A percentile compares a stretch with the other conserved stretches of the same genome.
Conservation (phyloP, 2,888 invertebrate species). For the Flabesymbios commensalis region DNA sequence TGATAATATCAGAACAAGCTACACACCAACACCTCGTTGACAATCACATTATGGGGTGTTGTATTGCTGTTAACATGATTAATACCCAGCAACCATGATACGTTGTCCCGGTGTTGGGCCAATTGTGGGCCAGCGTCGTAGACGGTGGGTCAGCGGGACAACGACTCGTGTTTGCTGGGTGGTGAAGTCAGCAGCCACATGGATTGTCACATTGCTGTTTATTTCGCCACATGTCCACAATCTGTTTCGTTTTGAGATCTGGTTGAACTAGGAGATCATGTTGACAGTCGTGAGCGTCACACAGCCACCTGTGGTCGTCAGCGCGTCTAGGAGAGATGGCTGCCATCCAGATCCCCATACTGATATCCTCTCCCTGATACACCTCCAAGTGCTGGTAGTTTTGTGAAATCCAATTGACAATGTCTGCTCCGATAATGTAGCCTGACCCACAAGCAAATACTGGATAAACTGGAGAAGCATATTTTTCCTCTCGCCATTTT, state of each 20-base stretch:
- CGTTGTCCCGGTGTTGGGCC: too few relatives aligned
- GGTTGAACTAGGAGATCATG: neutral
- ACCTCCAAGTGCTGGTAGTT: constrained; percentile 43
- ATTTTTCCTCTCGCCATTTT: constrained; percentile 56
- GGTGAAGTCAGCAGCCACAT: neutral
- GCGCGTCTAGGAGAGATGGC: constrained; percentile 46
- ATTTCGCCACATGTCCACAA: neutral
- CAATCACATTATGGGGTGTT: too few relatives aligned
- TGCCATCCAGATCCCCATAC: constrained; percentile 57
- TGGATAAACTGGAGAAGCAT: constrained; percentile 49
- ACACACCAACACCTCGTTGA: too few relatives aligned
- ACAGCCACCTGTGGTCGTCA: constrained; percentile 30
- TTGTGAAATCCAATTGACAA: constrained; percentile 47
- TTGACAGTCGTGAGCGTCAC: constrained; percentile 6
- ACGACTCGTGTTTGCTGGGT: too few relatives aligned
- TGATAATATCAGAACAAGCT: too few relatives aligned
- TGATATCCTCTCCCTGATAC: constrained; percentile 56
- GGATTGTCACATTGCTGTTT: neutral
- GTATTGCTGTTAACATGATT: too few relatives aligned
- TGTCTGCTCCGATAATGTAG: constrained; percentile 47
- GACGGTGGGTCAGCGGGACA: too few relatives aligned
- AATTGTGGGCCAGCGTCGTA: too few relatives aligned
- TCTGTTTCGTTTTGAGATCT: neutral
- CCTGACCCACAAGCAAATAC: constrained; percentile 59
- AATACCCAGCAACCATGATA: too few relatives aligned